Evolutionary conservation across 1,140 invertebrate genomes (phyloP).

Genomic region (Heliothis subflexa): DNA sequence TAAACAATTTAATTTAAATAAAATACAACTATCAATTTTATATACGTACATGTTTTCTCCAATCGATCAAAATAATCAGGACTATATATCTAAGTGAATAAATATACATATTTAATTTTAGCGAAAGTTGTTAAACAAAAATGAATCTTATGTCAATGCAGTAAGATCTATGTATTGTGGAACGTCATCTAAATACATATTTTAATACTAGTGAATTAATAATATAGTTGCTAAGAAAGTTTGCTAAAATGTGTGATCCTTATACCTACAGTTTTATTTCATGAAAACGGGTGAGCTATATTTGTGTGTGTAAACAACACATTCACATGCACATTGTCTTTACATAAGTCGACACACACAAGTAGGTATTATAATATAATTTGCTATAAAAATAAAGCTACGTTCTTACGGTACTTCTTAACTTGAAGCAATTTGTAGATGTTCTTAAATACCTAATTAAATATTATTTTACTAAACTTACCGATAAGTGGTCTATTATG

Average conservation of each 20-base stretch:
- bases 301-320: no score
- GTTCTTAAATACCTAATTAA: no score
- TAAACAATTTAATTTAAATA: slow-evolving; percentile 21
- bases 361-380: no score
- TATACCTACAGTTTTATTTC: no score
- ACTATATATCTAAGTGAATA: not conserved
- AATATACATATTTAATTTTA: not conserved
- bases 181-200: not conserved
- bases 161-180: not conserved
- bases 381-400: no score
- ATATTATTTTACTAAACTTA: not conserved
- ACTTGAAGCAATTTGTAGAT: no score
- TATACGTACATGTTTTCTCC: not conserved
- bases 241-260: not conserved
- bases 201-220: not conserved
- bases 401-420: no score
- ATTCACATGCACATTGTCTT: no score
- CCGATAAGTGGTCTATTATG: not conserved
- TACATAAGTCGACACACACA: no score
- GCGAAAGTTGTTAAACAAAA: not conserved
- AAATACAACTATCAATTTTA: not conserved
- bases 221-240: slow-evolving; percentile 10
- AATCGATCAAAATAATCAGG: not conserved
- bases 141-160: not conserved
- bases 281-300: no score